A percentile compares a stretch with the other conserved stretches of the same genome.
Conservation (phyloP, 2,888 invertebrate species). For the Tinea semifulvella region DNA sequence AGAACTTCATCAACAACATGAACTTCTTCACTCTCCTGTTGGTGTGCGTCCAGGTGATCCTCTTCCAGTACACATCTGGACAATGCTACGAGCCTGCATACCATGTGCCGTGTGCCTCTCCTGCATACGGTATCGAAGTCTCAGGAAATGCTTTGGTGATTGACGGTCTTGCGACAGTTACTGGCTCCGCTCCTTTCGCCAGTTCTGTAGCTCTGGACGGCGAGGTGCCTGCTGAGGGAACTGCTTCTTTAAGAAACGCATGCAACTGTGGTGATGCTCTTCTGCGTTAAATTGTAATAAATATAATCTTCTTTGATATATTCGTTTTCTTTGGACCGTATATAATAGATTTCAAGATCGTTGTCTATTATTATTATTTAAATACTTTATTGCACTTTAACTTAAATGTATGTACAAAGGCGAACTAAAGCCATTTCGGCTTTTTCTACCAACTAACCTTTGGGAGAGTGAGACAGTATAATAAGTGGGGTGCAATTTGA, state of each 20-base stretch:
- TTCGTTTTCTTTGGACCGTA: too few relatives aligned
- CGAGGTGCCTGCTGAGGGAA: constrained; percentile 2
- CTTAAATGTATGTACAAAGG: too few relatives aligned
- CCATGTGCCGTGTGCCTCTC: background rate
- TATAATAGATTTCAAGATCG: too few relatives aligned
- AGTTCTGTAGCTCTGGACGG: constrained; percentile 2
- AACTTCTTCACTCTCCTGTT: constrained; percentile 11
- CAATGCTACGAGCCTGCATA: constrained; percentile 2
- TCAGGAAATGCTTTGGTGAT: background rate
- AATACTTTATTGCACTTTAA: too few relatives aligned
- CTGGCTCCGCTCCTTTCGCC: background rate
- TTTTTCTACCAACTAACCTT: too few relatives aligned
- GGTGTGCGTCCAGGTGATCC: constrained; percentile 9
- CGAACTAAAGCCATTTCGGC: too few relatives aligned
- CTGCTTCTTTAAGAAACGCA: background rate
- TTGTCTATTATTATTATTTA: too few relatives aligned
- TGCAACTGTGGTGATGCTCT: constrained; percentile 4
- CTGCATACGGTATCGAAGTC: constrained; percentile 5
- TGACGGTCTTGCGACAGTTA: background rate
- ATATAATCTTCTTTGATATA: too few relatives aligned
- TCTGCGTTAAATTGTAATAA: background rate
- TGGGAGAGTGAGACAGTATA: too few relatives aligned
- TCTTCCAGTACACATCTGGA: constrained; percentile 4
- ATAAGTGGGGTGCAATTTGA: too few relatives aligned
- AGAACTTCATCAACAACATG: constrained; percentile 11